These are phyloP conservation scores for Dasypogon diadema DNA, from an alignment of 2,888 invertebrate species.

Conservation along the genomic window DNA sequence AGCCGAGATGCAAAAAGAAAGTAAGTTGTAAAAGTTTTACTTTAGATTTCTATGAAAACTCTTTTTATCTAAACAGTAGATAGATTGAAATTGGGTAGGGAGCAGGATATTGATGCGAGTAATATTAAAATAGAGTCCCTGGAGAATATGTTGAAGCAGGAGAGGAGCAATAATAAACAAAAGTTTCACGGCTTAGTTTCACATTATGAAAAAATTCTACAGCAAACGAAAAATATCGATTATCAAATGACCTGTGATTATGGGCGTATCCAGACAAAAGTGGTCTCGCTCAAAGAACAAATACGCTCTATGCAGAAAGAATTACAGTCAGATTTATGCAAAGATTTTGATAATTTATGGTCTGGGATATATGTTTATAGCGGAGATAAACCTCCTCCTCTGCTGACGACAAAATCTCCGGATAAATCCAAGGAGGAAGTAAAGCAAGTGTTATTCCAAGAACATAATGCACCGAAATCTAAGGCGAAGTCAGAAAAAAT, in stretches of 20 bases:
- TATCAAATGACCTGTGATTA: not conserved
- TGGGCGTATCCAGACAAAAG: not conserved
- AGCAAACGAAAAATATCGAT: not conserved
- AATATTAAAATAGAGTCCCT: not conserved
- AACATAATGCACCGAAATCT: not conserved
- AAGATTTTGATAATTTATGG: not conserved
- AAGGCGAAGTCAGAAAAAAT: not conserved
- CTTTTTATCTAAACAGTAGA: not conserved
- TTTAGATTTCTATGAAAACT: no score
- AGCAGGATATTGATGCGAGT: not conserved
- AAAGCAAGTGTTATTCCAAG: not conserved
- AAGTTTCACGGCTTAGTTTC: not conserved
- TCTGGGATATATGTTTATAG: not conserved
- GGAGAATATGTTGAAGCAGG: not conserved
- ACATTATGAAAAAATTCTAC: constrained; percentile 9
- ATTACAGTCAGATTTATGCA: not conserved
- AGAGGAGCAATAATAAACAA: not conserved
- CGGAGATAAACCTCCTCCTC: not conserved
- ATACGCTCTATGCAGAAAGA: not conserved
- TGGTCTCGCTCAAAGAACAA: not conserved
- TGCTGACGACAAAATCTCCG: not conserved
- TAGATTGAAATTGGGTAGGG: not conserved
- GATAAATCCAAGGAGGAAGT: not conserved
- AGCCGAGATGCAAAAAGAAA: constrained; percentile 6
- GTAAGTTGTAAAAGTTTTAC: not conserved